Conservation (phyloP, 2,113 vertebrate genomes). For the Phylloscopus whistleri region DNA sequence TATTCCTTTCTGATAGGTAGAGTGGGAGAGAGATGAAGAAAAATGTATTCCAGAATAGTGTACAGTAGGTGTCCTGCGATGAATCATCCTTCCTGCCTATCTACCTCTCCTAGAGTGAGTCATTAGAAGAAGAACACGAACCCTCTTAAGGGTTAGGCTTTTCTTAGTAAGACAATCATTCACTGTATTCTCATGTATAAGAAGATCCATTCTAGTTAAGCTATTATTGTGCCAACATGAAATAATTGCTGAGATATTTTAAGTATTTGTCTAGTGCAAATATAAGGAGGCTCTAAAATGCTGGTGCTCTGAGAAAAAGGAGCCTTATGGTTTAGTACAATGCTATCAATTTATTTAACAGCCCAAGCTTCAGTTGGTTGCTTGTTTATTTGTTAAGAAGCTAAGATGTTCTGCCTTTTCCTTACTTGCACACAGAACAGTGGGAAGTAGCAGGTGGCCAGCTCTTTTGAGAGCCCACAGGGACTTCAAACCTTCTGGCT, state of each 20-base stretch:
- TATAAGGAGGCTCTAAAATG: slow-evolving; percentile 17
- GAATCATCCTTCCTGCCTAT: slow-evolving; percentile 67
- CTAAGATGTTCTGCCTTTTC: neutral
- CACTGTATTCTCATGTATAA: slow-evolving; percentile 3
- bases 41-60: slow-evolving; percentile 62
- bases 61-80: slow-evolving; percentile 54
- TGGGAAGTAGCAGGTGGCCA: neutral
- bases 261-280: slow-evolving; percentile 42
- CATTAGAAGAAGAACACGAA: slow-evolving; percentile 58
- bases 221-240: slow-evolving; percentile 50
- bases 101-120: slow-evolving; percentile 63
- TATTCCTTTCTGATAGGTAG: slow-evolving; percentile 48
- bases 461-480: neutral
- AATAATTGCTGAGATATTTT: slow-evolving; percentile 51
- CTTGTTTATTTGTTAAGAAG: neutral
- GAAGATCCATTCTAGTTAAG: slow-evolving; percentile 33
- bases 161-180: slow-evolving; percentile 60
- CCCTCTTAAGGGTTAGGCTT: slow-evolving; percentile 46
- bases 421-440: neutral
- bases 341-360: neutral
- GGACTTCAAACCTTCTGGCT: neutral
- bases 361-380: neutral
- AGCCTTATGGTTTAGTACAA: neutral
- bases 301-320: neutral
- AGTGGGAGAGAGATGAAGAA: slow-evolving; percentile 60